Evolutionary conservation across 2,797 vertebrate species (phyloP).

Genomic region (Dendrocincla tyrannina): DNA sequence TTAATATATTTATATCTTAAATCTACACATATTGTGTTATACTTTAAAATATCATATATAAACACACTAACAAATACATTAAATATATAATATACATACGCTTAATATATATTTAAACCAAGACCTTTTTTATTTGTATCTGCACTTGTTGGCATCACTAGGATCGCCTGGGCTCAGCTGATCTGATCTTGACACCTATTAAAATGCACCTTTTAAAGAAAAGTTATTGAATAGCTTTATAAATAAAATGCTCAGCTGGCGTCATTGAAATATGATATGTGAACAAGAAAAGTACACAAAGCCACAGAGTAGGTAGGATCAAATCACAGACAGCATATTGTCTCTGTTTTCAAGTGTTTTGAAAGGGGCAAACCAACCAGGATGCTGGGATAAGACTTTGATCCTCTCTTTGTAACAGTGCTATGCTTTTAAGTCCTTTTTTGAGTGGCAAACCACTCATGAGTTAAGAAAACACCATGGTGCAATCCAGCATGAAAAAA

Average conservation of each 20-base stretch:
- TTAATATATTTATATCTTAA: neutral
- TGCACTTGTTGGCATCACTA: neutral
- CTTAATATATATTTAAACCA: neutral
- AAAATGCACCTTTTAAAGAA: neutral
- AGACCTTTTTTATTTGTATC: neutral
- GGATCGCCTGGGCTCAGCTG: neutral
- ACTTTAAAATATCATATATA: neutral
- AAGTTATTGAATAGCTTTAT: constrained; percentile 10
- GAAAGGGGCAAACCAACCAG: constrained; percentile 49
- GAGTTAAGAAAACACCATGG: constrained; percentile 21
- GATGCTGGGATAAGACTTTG: constrained; percentile 57
- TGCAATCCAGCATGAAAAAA: neutral
- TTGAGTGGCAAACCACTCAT: constrained; percentile 30
- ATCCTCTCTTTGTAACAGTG: constrained; percentile 62
- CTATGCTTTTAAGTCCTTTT: constrained; percentile 42
- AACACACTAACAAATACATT: neutral
- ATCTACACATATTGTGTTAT: neutral
- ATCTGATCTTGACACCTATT: neutral
- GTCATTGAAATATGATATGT: neutral
- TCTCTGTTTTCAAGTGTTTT: constrained; percentile 55
- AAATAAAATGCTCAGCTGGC: neutral
- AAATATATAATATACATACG: neutral
- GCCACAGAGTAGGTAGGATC: neutral
- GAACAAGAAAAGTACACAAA: constrained; percentile 36
- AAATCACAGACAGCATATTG: constrained; percentile 23